Evolutionary conservation across 2,888 invertebrate genomes (phyloP), one percentile per base, ranked within the genome.

Genomic region (Calameuta filiformis): DNA sequence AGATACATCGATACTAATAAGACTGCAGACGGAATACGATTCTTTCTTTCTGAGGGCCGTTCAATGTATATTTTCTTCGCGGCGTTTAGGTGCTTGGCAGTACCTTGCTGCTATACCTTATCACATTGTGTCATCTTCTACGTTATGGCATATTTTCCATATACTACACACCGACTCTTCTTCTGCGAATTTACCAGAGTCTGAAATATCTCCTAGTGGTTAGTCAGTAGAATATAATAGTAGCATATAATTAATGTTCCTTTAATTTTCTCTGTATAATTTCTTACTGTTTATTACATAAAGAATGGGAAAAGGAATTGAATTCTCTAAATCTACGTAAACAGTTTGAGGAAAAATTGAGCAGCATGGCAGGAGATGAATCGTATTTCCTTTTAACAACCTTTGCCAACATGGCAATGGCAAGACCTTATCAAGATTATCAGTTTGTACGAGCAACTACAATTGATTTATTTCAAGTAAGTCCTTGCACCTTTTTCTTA

Each of bases 41-140:
- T 93, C 94, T 11, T 94, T 97, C 83, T 94, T 97, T 79, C 89
- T 95, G 56, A 93, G 95, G 76, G 94, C 96, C 1, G 95, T 95
- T 68, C 93, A 94, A 78, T 94, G 94, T 83, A 94, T 97, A 79
- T 95, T 96, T 87, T 93, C 94, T 3, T 95, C 95, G 0, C 94
- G 95, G 74, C 95, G 95, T 87, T 92, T 96, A 80, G 96, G 96
- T 12, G 95, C 96, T 3, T 96, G 96, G 95, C 96, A 97, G 90
- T 97, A 96, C 92, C 93, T 97, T 84, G 95, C 96, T 23, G 94
- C 95, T 33, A 92, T 96, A 83, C 96, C 97, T 0, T 96, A 94
- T 87, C 92, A 93, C 80, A 92, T 93, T 74, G 93, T 95, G 37
- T 93, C 94, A 12, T 88, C 92, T 0, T 90, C 92, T 75, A 93